These are phyloP conservation scores for Pinctada fucata DNA, from an alignment of 2,888 invertebrate species.

Conservation along the genomic window DNA sequence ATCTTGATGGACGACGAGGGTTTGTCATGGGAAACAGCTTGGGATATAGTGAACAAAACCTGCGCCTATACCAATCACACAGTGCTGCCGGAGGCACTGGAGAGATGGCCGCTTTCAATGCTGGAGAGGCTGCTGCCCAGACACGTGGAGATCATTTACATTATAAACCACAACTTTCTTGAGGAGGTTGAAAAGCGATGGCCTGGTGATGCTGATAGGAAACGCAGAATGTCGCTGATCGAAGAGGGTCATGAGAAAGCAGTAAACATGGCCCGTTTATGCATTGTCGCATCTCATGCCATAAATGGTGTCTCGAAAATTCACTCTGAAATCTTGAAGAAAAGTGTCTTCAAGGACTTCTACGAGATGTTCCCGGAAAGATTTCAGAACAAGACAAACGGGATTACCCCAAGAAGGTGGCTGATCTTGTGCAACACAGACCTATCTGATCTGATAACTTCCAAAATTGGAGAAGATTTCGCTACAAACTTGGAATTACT, in stretches of 20 bases:
- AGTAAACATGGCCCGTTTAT: conserved; percentile 98
- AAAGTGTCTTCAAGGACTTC: conserved; percentile 92
- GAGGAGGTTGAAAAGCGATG: conserved; percentile 81
- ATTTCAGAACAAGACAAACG: conserved; percentile 99
- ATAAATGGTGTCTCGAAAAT: conserved; percentile 98
- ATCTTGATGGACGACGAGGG: conserved; percentile 94
- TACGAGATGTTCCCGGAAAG: conserved; percentile 94
- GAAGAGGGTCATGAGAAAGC: conserved; percentile 97
- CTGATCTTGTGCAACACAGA: conserved; percentile 96
- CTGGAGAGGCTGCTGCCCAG: conserved; percentile 92
- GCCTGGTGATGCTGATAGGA: conserved; percentile 85
- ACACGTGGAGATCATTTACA: conserved; percentile 97
- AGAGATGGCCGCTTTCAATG: conserved; percentile 85
- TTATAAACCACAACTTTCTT: conserved; percentile 87
- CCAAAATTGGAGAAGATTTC: conserved; percentile 98
- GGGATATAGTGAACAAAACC: conserved; percentile 89
- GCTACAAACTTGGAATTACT: conserved; percentile 92
- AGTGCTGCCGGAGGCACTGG: conserved; percentile 96
- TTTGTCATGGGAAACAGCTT: conserved; percentile 92
- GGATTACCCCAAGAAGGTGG: conserved; percentile 99
- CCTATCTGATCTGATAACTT: conserved; percentile 93
- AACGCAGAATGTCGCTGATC: conserved; percentile 88
- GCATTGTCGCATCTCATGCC: conserved; percentile 95
- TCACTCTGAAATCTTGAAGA: conserved; percentile 96
- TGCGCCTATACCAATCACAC: conserved; percentile 99